Evolutionary conservation across 2,113 vertebrate species (phyloP), one percentile per base, ranked within the genome.

Genomic region (Xenotilapia flavipinnis): DNA sequence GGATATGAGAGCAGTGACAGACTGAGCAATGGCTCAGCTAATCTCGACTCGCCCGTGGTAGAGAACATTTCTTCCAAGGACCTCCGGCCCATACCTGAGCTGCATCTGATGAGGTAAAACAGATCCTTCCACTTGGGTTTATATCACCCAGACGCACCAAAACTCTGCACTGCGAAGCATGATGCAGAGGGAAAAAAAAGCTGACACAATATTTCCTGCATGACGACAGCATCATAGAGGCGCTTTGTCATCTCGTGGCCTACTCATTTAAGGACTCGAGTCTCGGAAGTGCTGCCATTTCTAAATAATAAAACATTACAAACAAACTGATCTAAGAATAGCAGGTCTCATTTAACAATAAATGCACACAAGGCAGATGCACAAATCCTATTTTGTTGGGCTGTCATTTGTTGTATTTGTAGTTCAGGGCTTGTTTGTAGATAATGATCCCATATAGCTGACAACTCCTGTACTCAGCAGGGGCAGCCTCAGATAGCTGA

Each of bases 1-100:
- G 99, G 98, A 0, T 98, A 98, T 12, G 98, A 99, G 89, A 99
- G 98, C 91, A 98, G 98, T 5, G 98, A 99, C 91, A 96, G 97
- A 31, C 94, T 98, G 49, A 98, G 98, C 93, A 99, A 97, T 2
- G 97, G 97, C 19, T 99, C 99, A 2, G 93, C 97, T 51, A 97
- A 96, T 79, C 94, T 97, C 0, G 98, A 99, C 92, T 98, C 98
- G 0, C 97, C 98, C 4, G 86, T 96, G 21, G 95, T 96, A 17
- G 97, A 98, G 45, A 96, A 95, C 93, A 87, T 87, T 3, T 94
- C 91, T 6, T 51, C 90, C 0, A 95, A 94, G 55, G 97, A 98
- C 15, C 85, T 93, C 80, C 96, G 87, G 49, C 94, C 92, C 2
- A 86, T 92, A 28, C 97, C 96, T 31, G 98, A 98, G 83, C 45